Evolutionary conservation across 2,888 invertebrate genomes (phyloP).

Genomic region (Platerodrilus igneus): DNA sequence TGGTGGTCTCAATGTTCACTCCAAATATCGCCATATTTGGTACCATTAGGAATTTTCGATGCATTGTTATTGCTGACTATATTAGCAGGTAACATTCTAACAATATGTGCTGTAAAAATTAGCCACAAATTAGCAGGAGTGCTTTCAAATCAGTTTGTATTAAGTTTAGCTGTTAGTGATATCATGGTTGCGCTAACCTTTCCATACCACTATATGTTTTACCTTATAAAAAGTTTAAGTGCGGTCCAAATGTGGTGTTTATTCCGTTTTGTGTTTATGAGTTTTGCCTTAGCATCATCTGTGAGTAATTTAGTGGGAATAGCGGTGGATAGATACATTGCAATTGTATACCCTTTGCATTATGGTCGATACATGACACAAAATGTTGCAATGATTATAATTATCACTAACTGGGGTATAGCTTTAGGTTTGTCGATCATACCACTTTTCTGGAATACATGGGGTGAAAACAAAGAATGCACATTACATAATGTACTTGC

Average conservation of each 20-base stretch:
- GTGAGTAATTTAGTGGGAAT: conserved; percentile 75
- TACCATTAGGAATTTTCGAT: conserved; percentile 18
- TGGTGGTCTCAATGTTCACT: no score
- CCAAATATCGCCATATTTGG: no score
- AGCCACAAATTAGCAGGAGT: conserved; percentile 65
- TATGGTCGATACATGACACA: conserved; percentile 74
- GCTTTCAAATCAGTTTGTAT: conserved; percentile 72
- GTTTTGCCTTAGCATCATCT: conserved; percentile 73
- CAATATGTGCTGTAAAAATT: conserved; percentile 67
- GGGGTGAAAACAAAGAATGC: conserved; percentile 48
- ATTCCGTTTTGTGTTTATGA: conserved; percentile 67
- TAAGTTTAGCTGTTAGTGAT: conserved; percentile 75
- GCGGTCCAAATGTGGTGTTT: conserved; percentile 61
- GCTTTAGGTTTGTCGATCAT: conserved; percentile 64
- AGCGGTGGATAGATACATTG: conserved; percentile 74
- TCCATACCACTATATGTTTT: conserved; percentile 75
- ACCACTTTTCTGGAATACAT: conserved; percentile 76
- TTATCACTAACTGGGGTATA: conserved; percentile 63
- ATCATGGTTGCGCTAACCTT: conserved; percentile 71
- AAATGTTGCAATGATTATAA: conserved; percentile 58
- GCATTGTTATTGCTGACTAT: conserved; percentile 12
- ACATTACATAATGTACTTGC: conserved; percentile 64
- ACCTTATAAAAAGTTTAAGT: conserved; percentile 57
- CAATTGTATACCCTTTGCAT: conserved; percentile 73
- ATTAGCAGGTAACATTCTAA: conserved; percentile 68